These are phyloP conservation scores for Podilymbus podiceps DNA, from an alignment of 2,113 vertebrate species.

Conservation along the genomic window DNA sequence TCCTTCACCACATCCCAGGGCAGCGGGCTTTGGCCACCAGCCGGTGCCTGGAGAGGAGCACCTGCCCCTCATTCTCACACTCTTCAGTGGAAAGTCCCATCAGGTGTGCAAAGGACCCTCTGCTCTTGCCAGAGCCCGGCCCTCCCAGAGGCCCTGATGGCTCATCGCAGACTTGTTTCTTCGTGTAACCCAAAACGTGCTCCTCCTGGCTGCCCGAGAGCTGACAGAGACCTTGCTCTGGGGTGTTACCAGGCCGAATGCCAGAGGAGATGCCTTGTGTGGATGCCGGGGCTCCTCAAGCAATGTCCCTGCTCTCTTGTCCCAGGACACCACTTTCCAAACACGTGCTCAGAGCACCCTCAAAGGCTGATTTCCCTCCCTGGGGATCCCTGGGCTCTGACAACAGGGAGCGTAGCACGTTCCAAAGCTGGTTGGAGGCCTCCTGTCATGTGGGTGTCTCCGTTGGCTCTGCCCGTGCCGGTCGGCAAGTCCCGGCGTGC, in stretches of 20 bases:
- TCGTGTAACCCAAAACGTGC: rapidly evolving
- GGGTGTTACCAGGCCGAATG: background rate
- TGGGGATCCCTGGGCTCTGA: rapidly evolving
- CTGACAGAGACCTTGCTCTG: background rate
- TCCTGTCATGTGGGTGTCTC: background rate
- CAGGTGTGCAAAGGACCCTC: background rate
- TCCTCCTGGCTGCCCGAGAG: background rate
- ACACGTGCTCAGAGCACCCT: rapidly evolving
- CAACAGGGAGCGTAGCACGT: rapidly evolving
- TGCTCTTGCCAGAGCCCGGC: background rate
- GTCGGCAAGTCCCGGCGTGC: background rate
- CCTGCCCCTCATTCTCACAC: background rate
- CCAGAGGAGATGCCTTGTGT: background rate
- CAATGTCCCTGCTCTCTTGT: background rate
- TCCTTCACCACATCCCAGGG: background rate
- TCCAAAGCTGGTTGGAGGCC: background rate
- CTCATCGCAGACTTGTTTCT: background rate
- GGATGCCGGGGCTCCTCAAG: background rate
- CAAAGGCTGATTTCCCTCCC: background rate
- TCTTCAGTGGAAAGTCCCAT: background rate
- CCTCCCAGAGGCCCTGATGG: no score
- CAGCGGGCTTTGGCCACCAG: background rate
- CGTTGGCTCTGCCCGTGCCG: rapidly evolving
- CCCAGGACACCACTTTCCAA: background rate
- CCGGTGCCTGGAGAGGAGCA: background rate